These are phyloP conservation scores for Rhea pennata DNA, from an alignment of 2,113 vertebrate genomes.

Conservation along the genomic window DNA sequence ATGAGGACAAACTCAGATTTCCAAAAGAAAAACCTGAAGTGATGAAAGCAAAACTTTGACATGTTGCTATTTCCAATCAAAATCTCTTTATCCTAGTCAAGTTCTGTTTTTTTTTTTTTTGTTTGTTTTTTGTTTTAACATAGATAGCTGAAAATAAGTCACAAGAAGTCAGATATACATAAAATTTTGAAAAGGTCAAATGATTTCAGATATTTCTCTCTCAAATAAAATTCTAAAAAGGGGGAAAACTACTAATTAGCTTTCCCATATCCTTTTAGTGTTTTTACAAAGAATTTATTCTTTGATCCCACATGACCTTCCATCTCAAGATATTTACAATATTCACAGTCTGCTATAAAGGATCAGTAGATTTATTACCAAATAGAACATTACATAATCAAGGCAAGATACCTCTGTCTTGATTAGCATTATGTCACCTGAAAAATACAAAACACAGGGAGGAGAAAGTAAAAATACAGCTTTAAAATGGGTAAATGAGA, in stretches of 20 bases:
- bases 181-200: constrained; percentile 51
- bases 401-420: not conserved
- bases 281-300: constrained; percentile 14
- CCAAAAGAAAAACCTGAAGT: constrained; percentile 5
- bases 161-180: constrained; percentile 43
- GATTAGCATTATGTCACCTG: not conserved
- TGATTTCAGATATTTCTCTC: constrained; percentile 48
- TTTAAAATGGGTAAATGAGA: not conserved
- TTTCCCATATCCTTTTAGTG: constrained; percentile 18
- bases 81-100: constrained; percentile 11
- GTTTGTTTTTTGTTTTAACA: too few species aligned
- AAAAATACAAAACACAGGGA: not conserved
- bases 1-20: not conserved
- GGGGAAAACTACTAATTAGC: not conserved
- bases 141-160: not conserved
- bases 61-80: not conserved
- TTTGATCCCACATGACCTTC: constrained; percentile 16
- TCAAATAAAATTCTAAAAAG: constrained; percentile 44
- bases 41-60: constrained; percentile 7
- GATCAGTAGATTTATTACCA: constrained; percentile 38
- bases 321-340: constrained; percentile 51
- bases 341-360: constrained; percentile 61
- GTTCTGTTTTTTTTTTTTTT: not conserved
- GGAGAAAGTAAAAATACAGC: not conserved
- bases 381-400: not conserved